Percentiles rank a stretch among this genome's conserved stretches.
Conservation (phyloP, 2,113 vertebrate genomes). For the Hylia prasina region DNA sequence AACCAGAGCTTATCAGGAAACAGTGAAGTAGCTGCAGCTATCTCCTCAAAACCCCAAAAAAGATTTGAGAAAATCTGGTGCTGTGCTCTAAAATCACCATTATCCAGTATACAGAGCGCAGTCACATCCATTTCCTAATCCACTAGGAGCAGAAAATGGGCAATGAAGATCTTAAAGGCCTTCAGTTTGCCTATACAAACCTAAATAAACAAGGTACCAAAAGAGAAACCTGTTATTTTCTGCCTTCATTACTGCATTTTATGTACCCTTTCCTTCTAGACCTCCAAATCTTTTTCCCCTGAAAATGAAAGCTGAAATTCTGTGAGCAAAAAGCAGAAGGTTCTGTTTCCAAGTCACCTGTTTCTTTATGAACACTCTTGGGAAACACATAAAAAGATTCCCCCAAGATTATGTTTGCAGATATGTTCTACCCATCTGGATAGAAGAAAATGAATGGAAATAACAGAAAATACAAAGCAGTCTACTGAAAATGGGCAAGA, state of each 20-base stretch:
- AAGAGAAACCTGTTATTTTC: background rate
- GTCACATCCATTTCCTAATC: background rate
- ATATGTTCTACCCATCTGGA: background rate
- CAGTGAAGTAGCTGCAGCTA: background rate
- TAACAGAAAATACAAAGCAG: background rate
- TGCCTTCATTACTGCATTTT: background rate
- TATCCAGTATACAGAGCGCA: background rate
- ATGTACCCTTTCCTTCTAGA: background rate
- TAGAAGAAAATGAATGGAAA: background rate
- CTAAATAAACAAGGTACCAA: background rate
- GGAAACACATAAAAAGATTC: background rate
- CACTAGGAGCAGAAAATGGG: background rate
- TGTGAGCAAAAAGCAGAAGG: background rate
- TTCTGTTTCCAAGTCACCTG: background rate
- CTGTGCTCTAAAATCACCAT: background rate
- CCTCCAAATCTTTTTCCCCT: background rate
- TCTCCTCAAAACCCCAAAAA: background rate
- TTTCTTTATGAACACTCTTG: background rate
- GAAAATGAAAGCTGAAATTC: background rate
- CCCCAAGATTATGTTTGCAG: background rate
- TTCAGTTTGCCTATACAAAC: background rate
- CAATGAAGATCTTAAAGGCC: background rate
- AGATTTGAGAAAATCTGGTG: background rate
- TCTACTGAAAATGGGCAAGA: background rate
- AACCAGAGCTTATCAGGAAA: background rate